phyloP scores from a whole-genome alignment of 2,888 invertebrate species.

The Meliscaeva auricollis region DNA sequence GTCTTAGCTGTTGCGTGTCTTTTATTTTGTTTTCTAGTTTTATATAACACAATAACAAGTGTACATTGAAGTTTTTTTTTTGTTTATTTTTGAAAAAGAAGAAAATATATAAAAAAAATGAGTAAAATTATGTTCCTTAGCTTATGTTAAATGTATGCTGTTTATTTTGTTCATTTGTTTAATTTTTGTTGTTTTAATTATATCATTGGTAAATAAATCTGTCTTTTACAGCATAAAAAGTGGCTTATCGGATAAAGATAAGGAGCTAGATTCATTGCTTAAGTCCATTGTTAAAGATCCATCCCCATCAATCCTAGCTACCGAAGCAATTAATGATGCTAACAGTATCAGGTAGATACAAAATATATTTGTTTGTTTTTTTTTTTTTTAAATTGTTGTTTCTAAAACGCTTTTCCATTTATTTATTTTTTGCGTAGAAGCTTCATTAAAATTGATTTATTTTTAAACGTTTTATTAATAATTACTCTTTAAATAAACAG shows the following conservation, averaged over 20 bases:
- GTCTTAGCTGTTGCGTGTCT: constrained; percentile 26
- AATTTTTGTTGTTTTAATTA: constrained; percentile 40
- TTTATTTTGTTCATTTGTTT: constrained; percentile 20
- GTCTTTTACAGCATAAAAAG: constrained; percentile 83
- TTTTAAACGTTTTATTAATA: neutral
- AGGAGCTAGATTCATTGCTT: constrained; percentile 89
- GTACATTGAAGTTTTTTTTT: no score
- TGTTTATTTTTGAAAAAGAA: neutral
- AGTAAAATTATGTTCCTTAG: constrained; percentile 23
- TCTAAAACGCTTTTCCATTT: constrained; percentile 51
- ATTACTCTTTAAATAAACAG: constrained; percentile 77
- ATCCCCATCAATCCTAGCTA: constrained; percentile 85
- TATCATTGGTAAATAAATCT: constrained; percentile 64
- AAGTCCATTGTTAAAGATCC: constrained; percentile 91
- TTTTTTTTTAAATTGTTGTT: constrained; percentile 26
- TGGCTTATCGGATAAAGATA: constrained; percentile 86
- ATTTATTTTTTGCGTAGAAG: constrained; percentile 38
- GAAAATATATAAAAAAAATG: neutral
- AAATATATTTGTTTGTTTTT: constrained; percentile 57
- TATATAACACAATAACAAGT: constrained; percentile 57
- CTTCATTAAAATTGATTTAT: constrained; percentile 1
- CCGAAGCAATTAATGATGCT: constrained; percentile 86
- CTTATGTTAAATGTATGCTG: constrained; percentile 13
- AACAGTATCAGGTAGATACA: constrained; percentile 84
- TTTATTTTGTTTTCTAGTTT: constrained; percentile 16